A percentile compares a stretch with the other conserved stretches of the same genome.
Conservation (phyloP, 2,113 vertebrate species). For the Eurypyga helias region DNA sequence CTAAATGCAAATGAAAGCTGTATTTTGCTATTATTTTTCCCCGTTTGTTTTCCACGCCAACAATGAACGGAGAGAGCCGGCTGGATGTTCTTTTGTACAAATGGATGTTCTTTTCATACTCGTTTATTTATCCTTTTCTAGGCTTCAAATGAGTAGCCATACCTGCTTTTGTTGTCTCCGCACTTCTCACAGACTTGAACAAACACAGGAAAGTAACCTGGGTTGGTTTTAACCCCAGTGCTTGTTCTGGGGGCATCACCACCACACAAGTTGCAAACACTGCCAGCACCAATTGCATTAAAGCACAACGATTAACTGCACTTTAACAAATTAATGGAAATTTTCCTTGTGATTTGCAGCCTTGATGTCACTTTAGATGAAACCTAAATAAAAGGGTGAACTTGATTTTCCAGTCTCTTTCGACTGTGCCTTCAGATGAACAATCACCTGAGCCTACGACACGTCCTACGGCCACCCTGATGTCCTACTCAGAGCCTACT, state of each 20-base stretch:
- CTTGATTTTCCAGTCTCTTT: neutral
- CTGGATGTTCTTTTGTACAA: neutral
- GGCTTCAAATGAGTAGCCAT: neutral
- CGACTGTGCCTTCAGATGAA: neutral
- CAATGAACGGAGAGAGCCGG: neutral
- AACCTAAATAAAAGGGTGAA: neutral
- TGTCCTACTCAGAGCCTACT: neutral
- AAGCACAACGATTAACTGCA: neutral
- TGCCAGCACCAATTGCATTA: neutral
- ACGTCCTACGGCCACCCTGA: rapidly evolving
- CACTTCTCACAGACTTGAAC: neutral
- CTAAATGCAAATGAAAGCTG: neutral
- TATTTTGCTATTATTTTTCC: neutral
- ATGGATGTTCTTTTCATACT: neutral
- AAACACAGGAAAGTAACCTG: neutral
- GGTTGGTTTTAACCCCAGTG: neutral
- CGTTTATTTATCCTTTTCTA: neutral
- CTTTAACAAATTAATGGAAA: neutral
- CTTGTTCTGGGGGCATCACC: neutral
- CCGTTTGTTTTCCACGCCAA: rapidly evolving
- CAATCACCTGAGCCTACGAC: neutral
- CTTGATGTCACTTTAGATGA: neutral
- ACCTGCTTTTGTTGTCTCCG: neutral
- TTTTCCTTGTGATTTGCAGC: neutral
- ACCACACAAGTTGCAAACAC: neutral